phyloP scores from a whole-genome alignment of 2,888 invertebrate genomes.

The Dendrolimus houi region DNA sequence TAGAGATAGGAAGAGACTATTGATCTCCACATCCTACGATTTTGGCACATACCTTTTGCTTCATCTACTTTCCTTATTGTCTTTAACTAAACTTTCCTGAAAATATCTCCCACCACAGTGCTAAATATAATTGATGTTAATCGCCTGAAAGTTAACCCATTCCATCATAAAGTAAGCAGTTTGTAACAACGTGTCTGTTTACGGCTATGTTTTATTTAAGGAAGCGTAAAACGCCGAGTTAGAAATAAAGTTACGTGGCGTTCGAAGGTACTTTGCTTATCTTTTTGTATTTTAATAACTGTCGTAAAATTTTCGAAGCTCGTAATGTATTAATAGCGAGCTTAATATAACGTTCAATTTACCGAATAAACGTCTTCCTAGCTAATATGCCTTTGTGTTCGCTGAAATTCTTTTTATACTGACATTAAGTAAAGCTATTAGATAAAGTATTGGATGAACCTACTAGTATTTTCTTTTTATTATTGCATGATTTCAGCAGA shows the following conservation, averaged over 20 bases:
- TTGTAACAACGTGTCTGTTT: neutral
- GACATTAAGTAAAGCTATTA: too few relatives aligned
- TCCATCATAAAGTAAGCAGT: neutral
- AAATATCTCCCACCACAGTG: too few relatives aligned
- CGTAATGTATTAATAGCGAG: neutral
- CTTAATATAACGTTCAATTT: neutral
- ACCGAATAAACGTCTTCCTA: neutral
- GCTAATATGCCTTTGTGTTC: neutral
- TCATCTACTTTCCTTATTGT: too few relatives aligned
- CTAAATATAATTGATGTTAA: too few relatives aligned
- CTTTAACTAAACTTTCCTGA: too few relatives aligned
- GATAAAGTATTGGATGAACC: too few relatives aligned
- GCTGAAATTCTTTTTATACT: neutral
- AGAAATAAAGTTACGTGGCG: neutral
- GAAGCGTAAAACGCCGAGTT: neutral
- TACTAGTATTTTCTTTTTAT: too few relatives aligned
- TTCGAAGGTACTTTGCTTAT: neutral
- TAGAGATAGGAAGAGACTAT: too few relatives aligned
- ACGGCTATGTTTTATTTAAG: neutral
- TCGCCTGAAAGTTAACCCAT: too few relatives aligned
- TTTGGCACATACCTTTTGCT: too few relatives aligned
- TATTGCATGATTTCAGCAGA: too few relatives aligned
- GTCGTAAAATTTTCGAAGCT: neutral
- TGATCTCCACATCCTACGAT: too few relatives aligned
- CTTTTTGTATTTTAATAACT: neutral